phyloP scores from a whole-genome alignment of 2,888 invertebrate species.

The Tenthredo notha region DNA sequence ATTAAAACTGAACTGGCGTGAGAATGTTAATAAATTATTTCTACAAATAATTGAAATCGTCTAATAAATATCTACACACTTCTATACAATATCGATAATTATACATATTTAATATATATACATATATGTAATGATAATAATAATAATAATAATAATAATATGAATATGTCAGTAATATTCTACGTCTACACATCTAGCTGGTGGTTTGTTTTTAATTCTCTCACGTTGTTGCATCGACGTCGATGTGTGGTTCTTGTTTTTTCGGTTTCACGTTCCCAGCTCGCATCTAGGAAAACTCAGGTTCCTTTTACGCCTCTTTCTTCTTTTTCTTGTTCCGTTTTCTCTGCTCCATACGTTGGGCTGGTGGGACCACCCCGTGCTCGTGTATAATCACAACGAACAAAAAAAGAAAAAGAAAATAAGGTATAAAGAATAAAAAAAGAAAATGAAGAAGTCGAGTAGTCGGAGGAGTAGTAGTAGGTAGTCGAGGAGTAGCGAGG shows the following conservation, averaged over 20 bases:
- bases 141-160: background rate
- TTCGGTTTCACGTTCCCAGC: background rate
- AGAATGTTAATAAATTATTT: background rate
- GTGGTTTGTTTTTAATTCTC: slow-evolving; percentile 29
- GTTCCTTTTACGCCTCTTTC: background rate
- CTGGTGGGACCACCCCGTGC: background rate
- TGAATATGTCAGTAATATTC: background rate
- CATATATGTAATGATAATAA: background rate
- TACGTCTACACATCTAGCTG: slow-evolving; percentile 42
- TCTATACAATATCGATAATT: background rate
- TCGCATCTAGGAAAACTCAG: background rate
- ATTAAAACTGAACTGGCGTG: background rate
- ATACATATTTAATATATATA: slow-evolving; percentile 25
- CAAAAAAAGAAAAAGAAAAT: background rate
- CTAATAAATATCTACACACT: slow-evolving; percentile 18
- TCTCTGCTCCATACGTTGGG: background rate
- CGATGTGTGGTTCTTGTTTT: background rate
- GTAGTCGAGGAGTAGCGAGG: background rate
- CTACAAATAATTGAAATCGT: background rate
- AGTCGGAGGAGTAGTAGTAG: background rate
- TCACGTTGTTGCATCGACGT: slow-evolving; percentile 24
- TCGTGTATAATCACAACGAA: background rate
- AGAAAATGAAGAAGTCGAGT: background rate
- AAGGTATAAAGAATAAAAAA: background rate
- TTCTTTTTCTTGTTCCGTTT: background rate